These are phyloP conservation scores for Trissolcus japonicus DNA, from an alignment of 2,888 invertebrate species.

Conservation along the genomic window DNA sequence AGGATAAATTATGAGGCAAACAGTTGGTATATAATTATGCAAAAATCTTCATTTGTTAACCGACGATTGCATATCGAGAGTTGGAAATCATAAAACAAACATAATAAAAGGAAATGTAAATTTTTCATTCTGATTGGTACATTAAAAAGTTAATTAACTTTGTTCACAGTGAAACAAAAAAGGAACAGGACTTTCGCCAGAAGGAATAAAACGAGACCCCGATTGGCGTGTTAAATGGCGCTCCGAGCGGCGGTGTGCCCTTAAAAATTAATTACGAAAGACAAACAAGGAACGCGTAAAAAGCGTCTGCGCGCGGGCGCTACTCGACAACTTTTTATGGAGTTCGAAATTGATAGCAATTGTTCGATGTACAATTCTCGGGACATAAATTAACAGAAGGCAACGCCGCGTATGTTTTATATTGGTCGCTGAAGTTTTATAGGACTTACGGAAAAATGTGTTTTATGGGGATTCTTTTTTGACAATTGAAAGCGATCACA, in stretches of 20 bases:
- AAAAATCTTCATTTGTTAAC: not conserved
- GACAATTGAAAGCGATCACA: conserved; percentile 25
- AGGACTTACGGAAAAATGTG: conserved; percentile 39
- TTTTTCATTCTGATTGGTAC: not conserved
- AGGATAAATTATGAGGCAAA: conserved; percentile 8
- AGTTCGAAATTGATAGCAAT: conserved; percentile 50
- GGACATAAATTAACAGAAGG: conserved; percentile 39
- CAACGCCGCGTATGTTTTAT: conserved; percentile 39
- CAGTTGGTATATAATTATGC: too few relatives aligned
- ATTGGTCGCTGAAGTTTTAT: conserved; percentile 37
- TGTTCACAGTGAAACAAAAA: not conserved
- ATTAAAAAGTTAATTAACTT: conserved; percentile 18
- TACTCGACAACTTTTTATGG: conserved; percentile 35
- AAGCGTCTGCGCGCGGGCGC: conserved; percentile 2
- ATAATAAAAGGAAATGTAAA: conserved; percentile 6
- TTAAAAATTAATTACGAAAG: conserved; percentile 29
- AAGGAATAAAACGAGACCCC: not conserved
- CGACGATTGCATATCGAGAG: too few relatives aligned
- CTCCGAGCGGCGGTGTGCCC: not conserved
- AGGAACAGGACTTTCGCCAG: too few relatives aligned
- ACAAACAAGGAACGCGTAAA: conserved; percentile 32
- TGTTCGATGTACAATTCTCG: conserved; percentile 44
- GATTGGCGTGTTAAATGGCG: conserved; percentile 2
- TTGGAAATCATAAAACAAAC: not conserved
- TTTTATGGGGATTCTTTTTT: conserved; percentile 47